Base-by-base conservation (phyloP, 2,797 vertebrate species). In the Pampus argenteus region DNA sequence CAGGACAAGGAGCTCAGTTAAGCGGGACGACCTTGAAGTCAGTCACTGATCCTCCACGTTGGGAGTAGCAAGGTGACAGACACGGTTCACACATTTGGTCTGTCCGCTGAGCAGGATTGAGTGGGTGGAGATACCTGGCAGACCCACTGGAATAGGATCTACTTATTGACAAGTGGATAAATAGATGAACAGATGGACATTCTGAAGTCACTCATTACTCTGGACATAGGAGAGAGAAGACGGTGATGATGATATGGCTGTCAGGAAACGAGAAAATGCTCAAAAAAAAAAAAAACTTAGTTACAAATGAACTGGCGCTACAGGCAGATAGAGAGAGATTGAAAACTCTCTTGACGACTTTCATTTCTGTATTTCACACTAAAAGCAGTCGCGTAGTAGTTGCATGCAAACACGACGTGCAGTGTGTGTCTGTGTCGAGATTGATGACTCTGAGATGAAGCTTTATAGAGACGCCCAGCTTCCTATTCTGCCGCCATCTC, bases 1-100 rank as follows among this genome's bases (percentile, higher is more conserved):
- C 77, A 66, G 31, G 66, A 54, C 48, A 55, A 79, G 64, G 57
- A 52, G 57, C 70, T 74, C 62, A 58, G 58, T 82, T 76, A 81
- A 83, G 59, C 80, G 28, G 28, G 52, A 59, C 36, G 42, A 86
- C 78, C 75, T 83, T 76, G 59, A 72, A 68, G 65, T 65, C 66
- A 38, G 54, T 71, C 63, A 22, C 44, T 51, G 64, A 72, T 81
- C 78, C 47, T 66, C 48, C 25, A 45, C 58, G 29, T 10, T 22
- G 72, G 56, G 45, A 45, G 55, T 18, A 59, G 49, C 65, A 79
- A 66, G 72, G 76, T 76, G 74, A 60, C 54, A 54, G 79, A 80
- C 70, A 73, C n/a, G 28, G 74, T 78, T 85, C 76, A 74, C 48
- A 68, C 59, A 65, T 82, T 78, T 25, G 70, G 36, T 65, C 14